Evolutionary conservation across 2,797 vertebrate genomes (phyloP).

Genomic region (Bradypodion pumilum): DNA sequence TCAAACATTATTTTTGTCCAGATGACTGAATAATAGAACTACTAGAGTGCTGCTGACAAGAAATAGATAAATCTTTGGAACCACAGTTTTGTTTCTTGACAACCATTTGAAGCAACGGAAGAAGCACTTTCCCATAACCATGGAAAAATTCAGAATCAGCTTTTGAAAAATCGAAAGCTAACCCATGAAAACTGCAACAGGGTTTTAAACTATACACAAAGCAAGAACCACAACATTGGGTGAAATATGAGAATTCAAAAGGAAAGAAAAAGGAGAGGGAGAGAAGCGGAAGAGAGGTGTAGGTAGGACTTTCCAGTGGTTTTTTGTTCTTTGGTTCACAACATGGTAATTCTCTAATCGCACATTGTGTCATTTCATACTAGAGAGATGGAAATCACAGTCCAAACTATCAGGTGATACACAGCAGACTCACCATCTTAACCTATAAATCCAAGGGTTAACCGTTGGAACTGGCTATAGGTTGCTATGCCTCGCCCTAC

Average conservation of each 20-base stretch:
- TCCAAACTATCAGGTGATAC: neutral
- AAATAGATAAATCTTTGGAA: neutral
- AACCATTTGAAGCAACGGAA: slow-evolving; percentile 3
- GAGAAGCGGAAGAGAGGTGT: neutral
- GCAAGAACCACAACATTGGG: too few relatives aligned
- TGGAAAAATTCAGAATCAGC: slow-evolving; percentile 26
- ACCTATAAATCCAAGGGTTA: too few relatives aligned
- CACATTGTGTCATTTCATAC: neutral
- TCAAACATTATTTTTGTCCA: neutral
- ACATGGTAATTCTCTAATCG: too few relatives aligned
- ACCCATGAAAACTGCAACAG: slow-evolving; percentile 28
- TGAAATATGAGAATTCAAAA: too few relatives aligned
- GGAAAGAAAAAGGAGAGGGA: too few relatives aligned
- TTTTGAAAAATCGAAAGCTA: slow-evolving; percentile 19
- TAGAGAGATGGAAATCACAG: neutral
- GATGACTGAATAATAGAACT: neutral
- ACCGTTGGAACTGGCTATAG: too few relatives aligned
- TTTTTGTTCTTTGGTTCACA: neutral
- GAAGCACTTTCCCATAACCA: slow-evolving; percentile 3
- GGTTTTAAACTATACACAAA: slow-evolving; percentile 9
- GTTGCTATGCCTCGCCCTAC: too few relatives aligned
- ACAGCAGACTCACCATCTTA: too few relatives aligned
- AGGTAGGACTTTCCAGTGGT: neutral
- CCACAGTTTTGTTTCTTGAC: neutral
- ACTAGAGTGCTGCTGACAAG: neutral